Percentiles rank a stretch among this genome's conserved stretches.
Evolutionary conservation across 2,888 invertebrate species (phyloP).

Genomic region (Chymomyza caudatula): DNA sequence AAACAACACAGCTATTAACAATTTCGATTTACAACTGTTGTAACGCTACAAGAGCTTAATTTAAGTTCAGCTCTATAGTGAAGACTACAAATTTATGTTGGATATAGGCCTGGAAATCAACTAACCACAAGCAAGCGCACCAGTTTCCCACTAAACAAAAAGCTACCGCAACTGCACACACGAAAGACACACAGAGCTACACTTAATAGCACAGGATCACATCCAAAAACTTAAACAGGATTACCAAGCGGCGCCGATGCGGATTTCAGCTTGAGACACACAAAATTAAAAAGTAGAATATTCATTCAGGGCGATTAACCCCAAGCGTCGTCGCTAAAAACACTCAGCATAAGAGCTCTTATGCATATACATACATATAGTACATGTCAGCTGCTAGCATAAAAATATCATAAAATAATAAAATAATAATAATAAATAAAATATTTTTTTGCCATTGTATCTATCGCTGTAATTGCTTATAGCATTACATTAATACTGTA

Average conservation of each 20-base stretch:
- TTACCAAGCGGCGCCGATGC: background rate
- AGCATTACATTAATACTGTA: background rate
- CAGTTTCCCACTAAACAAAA: background rate
- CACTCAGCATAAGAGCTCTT: background rate
- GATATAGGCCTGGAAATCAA: background rate
- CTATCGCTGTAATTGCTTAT: background rate
- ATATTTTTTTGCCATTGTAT: slow-evolving; percentile 49
- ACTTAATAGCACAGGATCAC: background rate
- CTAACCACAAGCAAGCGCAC: background rate
- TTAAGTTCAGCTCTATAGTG: background rate
- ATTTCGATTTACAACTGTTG: background rate
- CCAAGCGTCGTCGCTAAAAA: background rate
- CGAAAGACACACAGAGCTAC: background rate
- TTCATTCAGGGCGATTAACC: background rate
- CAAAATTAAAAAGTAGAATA: too few relatives aligned
- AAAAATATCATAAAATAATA: slow-evolving; percentile 27
- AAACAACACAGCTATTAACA: background rate
- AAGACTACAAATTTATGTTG: background rate
- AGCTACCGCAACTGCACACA: background rate
- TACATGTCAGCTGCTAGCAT: too few relatives aligned
- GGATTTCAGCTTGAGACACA: too few relatives aligned
- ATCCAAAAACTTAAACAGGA: too few relatives aligned
- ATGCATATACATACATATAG: too few relatives aligned
- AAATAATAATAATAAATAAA: slow-evolving; percentile 2
- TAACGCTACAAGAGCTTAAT: background rate